These are phyloP conservation scores for Anticlea derivata DNA, from an alignment of 2,888 invertebrate genomes.

Conservation along the genomic window DNA sequence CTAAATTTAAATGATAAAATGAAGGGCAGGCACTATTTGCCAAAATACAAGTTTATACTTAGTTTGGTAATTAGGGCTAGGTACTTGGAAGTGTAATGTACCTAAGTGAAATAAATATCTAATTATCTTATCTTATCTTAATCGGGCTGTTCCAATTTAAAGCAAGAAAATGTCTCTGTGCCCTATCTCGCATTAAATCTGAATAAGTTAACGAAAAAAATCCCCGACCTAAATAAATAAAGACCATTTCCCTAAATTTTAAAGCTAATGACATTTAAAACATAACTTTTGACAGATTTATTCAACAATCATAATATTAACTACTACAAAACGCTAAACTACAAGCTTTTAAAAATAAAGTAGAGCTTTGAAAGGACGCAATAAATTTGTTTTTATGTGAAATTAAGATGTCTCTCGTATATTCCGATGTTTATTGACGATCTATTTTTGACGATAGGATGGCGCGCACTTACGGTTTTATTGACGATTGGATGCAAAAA, in stretches of 20 bases:
- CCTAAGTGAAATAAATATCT: too few relatives aligned
- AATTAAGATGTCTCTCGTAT: slow-evolving; percentile 77
- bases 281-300: slow-evolving; percentile 68
- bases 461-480: slow-evolving; percentile 4
- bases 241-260: slow-evolving; percentile 32
- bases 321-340: slow-evolving; percentile 60
- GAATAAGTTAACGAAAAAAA: slow-evolving; percentile 1
- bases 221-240: slow-evolving; percentile 23
- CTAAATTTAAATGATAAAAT: too few relatives aligned
- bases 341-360: slow-evolving; percentile 58
- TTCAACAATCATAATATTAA: slow-evolving; percentile 71
- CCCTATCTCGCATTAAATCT: too few relatives aligned
- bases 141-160: too few relatives aligned
- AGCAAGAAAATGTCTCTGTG: too few relatives aligned
- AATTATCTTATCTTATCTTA: too few relatives aligned
- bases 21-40: too few relatives aligned
- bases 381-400: slow-evolving; percentile 76
- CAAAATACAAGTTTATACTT: too few relatives aligned
- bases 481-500: neutral
- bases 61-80: too few relatives aligned
- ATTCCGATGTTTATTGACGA: slow-evolving; percentile 64
- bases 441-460: slow-evolving; percentile 42
- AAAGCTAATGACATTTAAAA: slow-evolving; percentile 30
- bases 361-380: slow-evolving; percentile 56
- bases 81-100: too few relatives aligned